These are phyloP conservation scores for Vollenhovia emeryi DNA, from an alignment of 1,140 invertebrate genomes.

Conservation along the genomic window DNA sequence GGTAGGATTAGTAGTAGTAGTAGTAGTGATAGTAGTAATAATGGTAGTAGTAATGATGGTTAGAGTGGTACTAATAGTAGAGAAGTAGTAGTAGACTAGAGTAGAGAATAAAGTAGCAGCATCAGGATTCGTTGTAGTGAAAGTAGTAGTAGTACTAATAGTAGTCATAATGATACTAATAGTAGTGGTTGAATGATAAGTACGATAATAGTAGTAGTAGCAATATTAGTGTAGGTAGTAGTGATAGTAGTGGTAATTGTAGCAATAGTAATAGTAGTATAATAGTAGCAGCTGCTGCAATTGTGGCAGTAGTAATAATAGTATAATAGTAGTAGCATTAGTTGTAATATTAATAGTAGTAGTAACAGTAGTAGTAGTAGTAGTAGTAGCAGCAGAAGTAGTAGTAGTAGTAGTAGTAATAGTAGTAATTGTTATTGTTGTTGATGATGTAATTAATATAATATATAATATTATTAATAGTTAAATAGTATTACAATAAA, in stretches of 20 bases:
- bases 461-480: too few species aligned
- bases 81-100: too few species aligned
- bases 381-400: conserved; percentile 41
- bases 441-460: too few species aligned
- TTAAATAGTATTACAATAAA: conserved; percentile 18
- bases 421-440: too few species aligned
- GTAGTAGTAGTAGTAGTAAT: conserved; percentile 21
- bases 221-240: not conserved
- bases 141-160: conserved; percentile 55
- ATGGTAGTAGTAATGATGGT: conserved; percentile 15
- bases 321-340: conserved; percentile 41
- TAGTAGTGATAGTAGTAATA: conserved; percentile 35
- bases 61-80: not conserved
- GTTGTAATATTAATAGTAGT: conserved; percentile 56
- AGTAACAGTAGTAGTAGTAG: conserved; percentile 34
- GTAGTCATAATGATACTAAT: conserved; percentile 68
- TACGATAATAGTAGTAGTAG: conserved; percentile 64
- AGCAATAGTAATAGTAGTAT: conserved; percentile 50
- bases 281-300: conserved; percentile 1
- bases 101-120: not conserved
- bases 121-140: conserved; percentile 59
- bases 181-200: too few species aligned
- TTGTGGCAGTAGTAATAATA: conserved; percentile 57
- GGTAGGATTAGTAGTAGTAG: conserved; percentile 17
- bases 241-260: conserved; percentile 55